phyloP scores from a whole-genome alignment of 92 coral and sea anemone genomes.

The Zoanthus solanderi region DNA sequence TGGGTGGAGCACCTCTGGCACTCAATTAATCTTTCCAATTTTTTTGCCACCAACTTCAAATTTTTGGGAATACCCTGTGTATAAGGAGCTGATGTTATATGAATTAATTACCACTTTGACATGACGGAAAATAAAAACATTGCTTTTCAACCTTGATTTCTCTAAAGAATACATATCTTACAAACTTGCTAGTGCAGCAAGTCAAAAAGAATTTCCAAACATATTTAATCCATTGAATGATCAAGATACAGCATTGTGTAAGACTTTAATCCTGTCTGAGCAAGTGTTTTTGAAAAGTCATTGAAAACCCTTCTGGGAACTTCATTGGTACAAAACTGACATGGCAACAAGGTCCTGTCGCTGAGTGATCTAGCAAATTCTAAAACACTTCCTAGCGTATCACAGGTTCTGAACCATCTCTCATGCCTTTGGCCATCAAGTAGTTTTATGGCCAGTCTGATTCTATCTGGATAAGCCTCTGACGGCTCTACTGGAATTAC shows the following conservation, averaged over 20 bases:
- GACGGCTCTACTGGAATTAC: conserved; percentile 72
- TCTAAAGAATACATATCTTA: too few species aligned
- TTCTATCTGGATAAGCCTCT: conserved; percentile 69
- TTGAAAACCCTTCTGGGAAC: conserved; percentile 81
- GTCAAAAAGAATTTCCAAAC: not conserved
- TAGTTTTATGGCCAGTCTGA: conserved; percentile 83
- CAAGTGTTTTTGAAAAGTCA: conserved; percentile 70
- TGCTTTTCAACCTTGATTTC: too few species aligned
- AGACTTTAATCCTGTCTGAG: conserved; percentile 74
- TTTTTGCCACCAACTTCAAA: too few species aligned
- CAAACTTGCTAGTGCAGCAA: too few species aligned
- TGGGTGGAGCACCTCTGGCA: too few species aligned
- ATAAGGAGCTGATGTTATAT: too few species aligned
- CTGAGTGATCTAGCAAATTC: conserved; percentile 70
- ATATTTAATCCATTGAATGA: conserved; percentile 49
- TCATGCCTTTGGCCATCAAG: conserved; percentile 92
- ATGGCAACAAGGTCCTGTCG: conserved; percentile 57
- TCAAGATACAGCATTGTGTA: conserved; percentile 89
- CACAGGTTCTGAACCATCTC: conserved; percentile 78
- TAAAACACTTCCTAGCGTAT: conserved; percentile 75
- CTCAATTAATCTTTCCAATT: too few species aligned
- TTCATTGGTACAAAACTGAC: conserved; percentile 83
- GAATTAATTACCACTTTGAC: too few species aligned
- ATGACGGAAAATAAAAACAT: too few species aligned
- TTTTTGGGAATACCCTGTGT: too few species aligned